A percentile compares a stretch with the other conserved stretches of the same genome.
phyloP scores from a whole-genome alignment of 1,140 invertebrate genomes.

The Anoplophora glabripennis region DNA sequence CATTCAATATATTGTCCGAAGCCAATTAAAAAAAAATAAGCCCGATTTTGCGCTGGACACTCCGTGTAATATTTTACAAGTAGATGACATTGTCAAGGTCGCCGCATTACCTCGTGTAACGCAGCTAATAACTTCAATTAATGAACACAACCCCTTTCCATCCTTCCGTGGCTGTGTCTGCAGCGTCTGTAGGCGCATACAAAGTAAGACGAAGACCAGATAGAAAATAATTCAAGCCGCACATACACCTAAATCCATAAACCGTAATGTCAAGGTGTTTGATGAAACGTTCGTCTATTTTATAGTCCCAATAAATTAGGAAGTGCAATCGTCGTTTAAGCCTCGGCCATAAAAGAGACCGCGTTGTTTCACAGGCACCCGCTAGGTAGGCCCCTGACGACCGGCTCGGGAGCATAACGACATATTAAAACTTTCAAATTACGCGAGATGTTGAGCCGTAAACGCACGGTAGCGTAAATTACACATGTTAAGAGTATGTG shows the following conservation, averaged over 20 bases:
- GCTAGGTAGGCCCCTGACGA: conserved; percentile 5
- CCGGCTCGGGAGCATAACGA: conserved; percentile 4
- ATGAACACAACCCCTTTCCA: too few species aligned
- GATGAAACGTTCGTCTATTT: conserved; percentile 18
- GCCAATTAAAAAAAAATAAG: too few species aligned
- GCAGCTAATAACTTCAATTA: too few species aligned
- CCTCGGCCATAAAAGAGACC: conserved; percentile 12
- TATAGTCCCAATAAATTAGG: conserved; percentile 27
- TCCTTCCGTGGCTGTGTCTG: too few species aligned
- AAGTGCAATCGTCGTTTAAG: conserved; percentile 12
- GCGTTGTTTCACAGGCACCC: conserved; percentile 17
- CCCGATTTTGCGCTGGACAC: too few species aligned
- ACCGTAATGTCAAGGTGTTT: not conserved
- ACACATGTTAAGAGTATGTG: conserved; percentile 21
- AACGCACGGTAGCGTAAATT: conserved; percentile 24
- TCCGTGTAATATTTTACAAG: too few species aligned
- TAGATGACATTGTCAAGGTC: too few species aligned
- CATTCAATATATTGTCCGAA: too few species aligned
- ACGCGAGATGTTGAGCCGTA: conserved; percentile 9
- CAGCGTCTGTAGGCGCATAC: too few species aligned
- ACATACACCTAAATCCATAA: not conserved
- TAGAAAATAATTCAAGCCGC: too few species aligned
- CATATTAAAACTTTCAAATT: conserved; percentile 20
- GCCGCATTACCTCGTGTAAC: too few species aligned
- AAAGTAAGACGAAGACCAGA: too few species aligned